Evolutionary conservation across 1,140 invertebrate genomes (phyloP).

Genomic region (Drosophila tsacasi): DNA sequence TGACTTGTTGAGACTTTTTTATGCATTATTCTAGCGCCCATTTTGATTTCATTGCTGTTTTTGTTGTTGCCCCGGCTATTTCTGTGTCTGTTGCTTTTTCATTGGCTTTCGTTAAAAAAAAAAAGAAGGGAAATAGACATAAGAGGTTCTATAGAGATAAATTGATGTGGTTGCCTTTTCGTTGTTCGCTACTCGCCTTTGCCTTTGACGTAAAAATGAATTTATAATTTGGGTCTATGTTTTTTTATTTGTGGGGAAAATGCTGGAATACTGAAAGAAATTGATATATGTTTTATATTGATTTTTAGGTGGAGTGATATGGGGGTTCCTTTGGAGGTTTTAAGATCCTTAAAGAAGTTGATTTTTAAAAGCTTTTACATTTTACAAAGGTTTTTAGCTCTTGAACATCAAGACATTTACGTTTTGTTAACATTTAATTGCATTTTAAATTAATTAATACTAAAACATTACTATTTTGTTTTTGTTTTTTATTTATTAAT

Average conservation of each 20-base stretch:
- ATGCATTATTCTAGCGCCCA: slow-evolving; percentile 81
- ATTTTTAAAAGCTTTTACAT: not conserved
- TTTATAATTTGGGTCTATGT: slow-evolving; percentile 37
- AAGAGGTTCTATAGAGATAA: slow-evolving; percentile 27
- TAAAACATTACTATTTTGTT: no score
- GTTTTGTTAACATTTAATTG: no score
- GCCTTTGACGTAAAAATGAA: slow-evolving; percentile 34
- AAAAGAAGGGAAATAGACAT: slow-evolving; percentile 39
- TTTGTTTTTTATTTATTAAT: no score
- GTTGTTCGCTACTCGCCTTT: slow-evolving; percentile 37
- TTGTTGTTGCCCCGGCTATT: slow-evolving; percentile 33
- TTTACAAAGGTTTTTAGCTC: not conserved
- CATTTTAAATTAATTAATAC: no score
- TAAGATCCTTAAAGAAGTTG: not conserved
- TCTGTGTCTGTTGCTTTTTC: slow-evolving; percentile 66
- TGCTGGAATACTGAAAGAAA: slow-evolving; percentile 5
- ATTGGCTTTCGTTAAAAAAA: slow-evolving; percentile 69
- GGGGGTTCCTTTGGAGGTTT: not conserved
- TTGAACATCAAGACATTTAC: no score
- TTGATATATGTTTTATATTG: slow-evolving; percentile 16
- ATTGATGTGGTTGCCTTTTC: slow-evolving; percentile 65
- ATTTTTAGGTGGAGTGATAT: not conserved
- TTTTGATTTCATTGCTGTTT: slow-evolving; percentile 77
- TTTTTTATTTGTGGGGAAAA: slow-evolving; percentile 21
- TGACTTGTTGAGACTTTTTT: slow-evolving; percentile 75